Percentiles rank a stretch among this genome's conserved stretches.
These are phyloP conservation scores for Sylvietta virens DNA, from an alignment of 2,113 vertebrate genomes.

Conservation along the genomic window DNA sequence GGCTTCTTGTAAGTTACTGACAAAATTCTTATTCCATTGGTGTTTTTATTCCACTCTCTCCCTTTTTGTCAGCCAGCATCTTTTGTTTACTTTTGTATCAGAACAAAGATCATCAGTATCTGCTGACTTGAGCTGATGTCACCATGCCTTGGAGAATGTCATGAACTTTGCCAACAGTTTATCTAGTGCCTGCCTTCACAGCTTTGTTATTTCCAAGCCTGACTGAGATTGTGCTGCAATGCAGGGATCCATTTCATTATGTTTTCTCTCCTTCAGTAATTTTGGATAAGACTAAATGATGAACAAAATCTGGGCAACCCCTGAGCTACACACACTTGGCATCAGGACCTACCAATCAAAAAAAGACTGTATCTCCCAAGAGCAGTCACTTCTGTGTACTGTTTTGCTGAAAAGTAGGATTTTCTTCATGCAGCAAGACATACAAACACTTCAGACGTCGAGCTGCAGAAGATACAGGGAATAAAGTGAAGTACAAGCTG, in stretches of 20 bases:
- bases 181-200: not conserved
- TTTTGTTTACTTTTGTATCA: not conserved
- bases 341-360: not conserved
- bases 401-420: slow-evolving; percentile 15
- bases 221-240: not conserved
- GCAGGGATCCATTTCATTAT: not conserved
- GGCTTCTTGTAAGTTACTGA: not conserved
- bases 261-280: not conserved
- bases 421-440: slow-evolving; percentile 19
- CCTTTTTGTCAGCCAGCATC: not conserved
- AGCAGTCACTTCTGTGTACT: not conserved
- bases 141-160: not conserved
- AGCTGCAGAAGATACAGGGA: not conserved
- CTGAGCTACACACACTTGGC: not conserved
- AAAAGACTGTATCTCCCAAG: not conserved
- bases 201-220: not conserved
- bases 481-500: not conserved
- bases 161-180: not conserved
- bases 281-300: not conserved
- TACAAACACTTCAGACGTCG: not conserved
- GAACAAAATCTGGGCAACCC: not conserved
- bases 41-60: not conserved
- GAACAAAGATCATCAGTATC: not conserved
- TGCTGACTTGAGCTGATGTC: not conserved
- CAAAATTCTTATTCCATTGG: not conserved